These are phyloP conservation scores for Onychostoma macrolepis DNA, from an alignment of 2,113 vertebrate species.

Conservation along the genomic window DNA sequence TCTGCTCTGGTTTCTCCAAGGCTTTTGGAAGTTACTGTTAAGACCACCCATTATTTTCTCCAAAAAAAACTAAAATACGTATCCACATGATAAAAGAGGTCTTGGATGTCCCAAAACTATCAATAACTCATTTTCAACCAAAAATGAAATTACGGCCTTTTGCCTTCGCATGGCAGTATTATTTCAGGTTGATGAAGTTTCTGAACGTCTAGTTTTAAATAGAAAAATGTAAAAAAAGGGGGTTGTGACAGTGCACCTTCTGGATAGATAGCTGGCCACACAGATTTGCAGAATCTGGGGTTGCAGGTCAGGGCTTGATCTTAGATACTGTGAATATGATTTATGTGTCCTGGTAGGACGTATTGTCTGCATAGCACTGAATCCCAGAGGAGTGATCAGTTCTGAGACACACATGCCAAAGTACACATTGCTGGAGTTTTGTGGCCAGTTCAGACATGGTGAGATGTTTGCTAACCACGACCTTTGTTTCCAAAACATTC, in stretches of 20 bases:
- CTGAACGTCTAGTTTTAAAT: background rate
- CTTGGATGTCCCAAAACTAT: too few relatives aligned
- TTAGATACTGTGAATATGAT: conserved; percentile 26
- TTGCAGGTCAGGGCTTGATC: background rate
- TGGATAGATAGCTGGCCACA: background rate
- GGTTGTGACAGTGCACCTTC: background rate
- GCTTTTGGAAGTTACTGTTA: too few relatives aligned
- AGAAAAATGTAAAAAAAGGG: too few relatives aligned
- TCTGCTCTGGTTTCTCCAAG: too few relatives aligned
- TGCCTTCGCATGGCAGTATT: too few relatives aligned
- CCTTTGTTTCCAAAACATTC: conserved; percentile 18
- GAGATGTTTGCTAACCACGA: background rate
- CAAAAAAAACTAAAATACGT: too few relatives aligned
- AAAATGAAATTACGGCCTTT: too few relatives aligned
- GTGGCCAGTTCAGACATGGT: background rate
- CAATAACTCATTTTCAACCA: too few relatives aligned
- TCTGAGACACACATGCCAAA: conserved; percentile 10
- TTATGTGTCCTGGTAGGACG: conserved; percentile 33
- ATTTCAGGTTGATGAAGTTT: background rate
- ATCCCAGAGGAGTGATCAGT: conserved; percentile 31
- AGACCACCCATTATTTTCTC: too few relatives aligned
- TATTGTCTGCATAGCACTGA: conserved; percentile 36
- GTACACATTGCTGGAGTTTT: background rate
- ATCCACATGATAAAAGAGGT: too few relatives aligned
- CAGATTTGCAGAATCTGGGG: background rate